Conservation (phyloP, 2,888 invertebrate species). For the Escarpia spicata region DNA sequence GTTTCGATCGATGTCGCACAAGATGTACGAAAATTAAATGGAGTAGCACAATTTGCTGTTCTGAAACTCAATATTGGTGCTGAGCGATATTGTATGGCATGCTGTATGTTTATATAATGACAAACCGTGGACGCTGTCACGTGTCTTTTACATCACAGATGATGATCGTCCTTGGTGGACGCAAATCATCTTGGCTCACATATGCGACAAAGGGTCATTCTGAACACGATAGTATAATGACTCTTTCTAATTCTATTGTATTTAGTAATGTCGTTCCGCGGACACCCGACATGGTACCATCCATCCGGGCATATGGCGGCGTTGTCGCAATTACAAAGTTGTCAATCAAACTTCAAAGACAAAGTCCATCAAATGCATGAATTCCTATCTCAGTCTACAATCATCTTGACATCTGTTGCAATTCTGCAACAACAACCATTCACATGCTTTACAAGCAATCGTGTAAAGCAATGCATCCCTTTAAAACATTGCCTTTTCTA, state of each 20-base stretch:
- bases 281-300: too few species aligned
- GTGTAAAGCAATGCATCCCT: too few species aligned
- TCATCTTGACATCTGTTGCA: too few species aligned
- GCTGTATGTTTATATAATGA: constrained; percentile 6
- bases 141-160: neutral
- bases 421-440: too few species aligned
- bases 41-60: neutral
- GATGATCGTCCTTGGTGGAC: neutral
- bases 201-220: neutral
- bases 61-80: neutral
- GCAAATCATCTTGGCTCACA: neutral
- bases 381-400: too few species aligned
- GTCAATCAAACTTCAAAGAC: too few species aligned
- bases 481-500: too few species aligned
- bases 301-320: too few species aligned
- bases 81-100: constrained; percentile 9
- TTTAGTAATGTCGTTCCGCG: neutral
- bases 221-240: neutral
- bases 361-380: too few species aligned
- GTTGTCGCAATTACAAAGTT: too few species aligned
- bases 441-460: too few species aligned
- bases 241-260: neutral
- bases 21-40: neutral
- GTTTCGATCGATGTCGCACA: neutral
- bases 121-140: neutral